A percentile compares a stretch with the other conserved stretches of the same genome.
These are phyloP conservation scores for Leptoteleia sp. DNA, from an alignment of 1,140 invertebrate genomes.

Conservation along the genomic window DNA sequence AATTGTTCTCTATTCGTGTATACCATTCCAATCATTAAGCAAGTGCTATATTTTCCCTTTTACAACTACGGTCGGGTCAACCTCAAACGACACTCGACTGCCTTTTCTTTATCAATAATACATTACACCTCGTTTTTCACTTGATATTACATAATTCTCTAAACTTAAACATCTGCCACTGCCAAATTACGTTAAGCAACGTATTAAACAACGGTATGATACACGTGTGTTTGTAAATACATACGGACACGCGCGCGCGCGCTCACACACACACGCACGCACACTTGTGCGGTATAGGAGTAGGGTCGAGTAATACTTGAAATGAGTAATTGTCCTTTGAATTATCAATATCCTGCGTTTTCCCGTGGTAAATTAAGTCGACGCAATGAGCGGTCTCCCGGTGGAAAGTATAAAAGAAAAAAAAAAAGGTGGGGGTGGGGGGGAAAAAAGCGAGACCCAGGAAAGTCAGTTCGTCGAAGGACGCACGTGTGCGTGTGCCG, in stretches of 20 bases:
- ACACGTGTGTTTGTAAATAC: background rate
- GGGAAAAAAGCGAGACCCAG: slow-evolving; percentile 19
- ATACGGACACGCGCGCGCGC: background rate
- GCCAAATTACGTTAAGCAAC: slow-evolving; percentile 22
- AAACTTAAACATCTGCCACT: slow-evolving; percentile 18
- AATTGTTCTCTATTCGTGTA: background rate
- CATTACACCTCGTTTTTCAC: slow-evolving; percentile 1
- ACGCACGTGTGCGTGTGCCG: slow-evolving; percentile 34
- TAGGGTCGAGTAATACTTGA: background rate
- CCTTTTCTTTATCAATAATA: slow-evolving; percentile 13
- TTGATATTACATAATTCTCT: slow-evolving; percentile 18
- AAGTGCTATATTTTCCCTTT: background rate
- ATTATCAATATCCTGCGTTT: background rate
- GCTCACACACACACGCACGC: no score
- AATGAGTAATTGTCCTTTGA: background rate
- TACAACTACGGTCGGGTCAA: background rate
- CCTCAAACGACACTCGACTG: background rate
- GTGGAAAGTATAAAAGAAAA: slow-evolving; percentile 6
- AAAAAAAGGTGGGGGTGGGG: no score
- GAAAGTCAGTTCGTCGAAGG: slow-evolving; percentile 4
- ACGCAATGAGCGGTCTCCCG: slow-evolving; percentile 7
- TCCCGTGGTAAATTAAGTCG: background rate
- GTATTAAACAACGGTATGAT: slow-evolving; percentile 1
- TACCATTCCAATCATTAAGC: background rate
- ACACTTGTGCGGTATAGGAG: no score